Conservation (phyloP, 1,140 invertebrate genomes). For the Phthorimaea operculella region DNA sequence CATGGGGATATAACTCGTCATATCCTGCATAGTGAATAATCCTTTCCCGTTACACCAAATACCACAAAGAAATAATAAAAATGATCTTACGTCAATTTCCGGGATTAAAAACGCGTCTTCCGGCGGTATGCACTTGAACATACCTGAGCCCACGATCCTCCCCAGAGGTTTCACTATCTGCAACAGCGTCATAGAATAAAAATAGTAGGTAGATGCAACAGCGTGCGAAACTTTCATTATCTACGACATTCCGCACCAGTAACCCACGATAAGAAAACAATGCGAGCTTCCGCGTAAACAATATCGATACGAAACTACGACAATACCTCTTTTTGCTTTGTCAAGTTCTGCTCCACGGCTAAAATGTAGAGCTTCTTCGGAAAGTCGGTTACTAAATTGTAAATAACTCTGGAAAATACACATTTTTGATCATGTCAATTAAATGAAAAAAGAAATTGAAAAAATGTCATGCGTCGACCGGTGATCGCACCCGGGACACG, state of each 20-base stretch:
- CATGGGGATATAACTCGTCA: too few species aligned
- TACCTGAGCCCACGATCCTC: slow-evolving; percentile 69
- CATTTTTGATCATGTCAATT: too few species aligned
- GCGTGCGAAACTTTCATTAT: slow-evolving; percentile 3
- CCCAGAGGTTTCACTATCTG: slow-evolving; percentile 70
- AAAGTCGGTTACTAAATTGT: slow-evolving; percentile 44
- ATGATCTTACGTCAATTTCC: slow-evolving; percentile 64
- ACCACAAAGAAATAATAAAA: too few species aligned
- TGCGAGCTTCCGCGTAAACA: not conserved
- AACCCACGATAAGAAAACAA: not conserved
- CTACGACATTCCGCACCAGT: not conserved
- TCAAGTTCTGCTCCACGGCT: slow-evolving; percentile 65
- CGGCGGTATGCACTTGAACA: slow-evolving; percentile 69
- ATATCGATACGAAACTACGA: not conserved
- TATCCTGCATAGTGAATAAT: too few species aligned
- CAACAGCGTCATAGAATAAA: slow-evolving; percentile 12
- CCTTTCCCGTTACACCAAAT: too few species aligned
- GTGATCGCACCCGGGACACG: too few species aligned
- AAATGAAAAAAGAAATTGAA: too few species aligned
- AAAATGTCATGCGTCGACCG: too few species aligned
- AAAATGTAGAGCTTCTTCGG: slow-evolving; percentile 65
- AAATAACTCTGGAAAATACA: slow-evolving; percentile 45
- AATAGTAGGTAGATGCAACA: too few species aligned
- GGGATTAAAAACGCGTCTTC: slow-evolving; percentile 70
- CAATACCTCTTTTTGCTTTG: slow-evolving; percentile 56